Percentiles rank a stretch among this genome's conserved stretches.
phyloP scores from a whole-genome alignment of 2,888 invertebrate species.

The Miltochrista miniata region DNA sequence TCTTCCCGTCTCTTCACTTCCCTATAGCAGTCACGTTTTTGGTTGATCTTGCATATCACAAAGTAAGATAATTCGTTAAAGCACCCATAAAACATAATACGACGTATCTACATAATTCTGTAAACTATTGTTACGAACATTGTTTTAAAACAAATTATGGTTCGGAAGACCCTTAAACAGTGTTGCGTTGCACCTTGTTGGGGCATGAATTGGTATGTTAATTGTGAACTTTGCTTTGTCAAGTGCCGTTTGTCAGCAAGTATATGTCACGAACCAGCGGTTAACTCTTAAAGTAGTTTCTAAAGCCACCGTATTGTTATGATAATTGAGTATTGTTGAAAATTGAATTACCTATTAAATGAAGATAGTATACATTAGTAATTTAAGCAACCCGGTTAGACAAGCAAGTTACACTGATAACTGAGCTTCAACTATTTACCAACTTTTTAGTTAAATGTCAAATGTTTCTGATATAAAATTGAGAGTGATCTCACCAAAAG shows the following conservation, averaged over 20 bases:
- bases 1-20: too few relatives aligned
- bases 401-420: too few relatives aligned
- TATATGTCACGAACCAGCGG: conserved; percentile 34
- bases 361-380: conserved; percentile 20
- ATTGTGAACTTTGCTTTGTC: conserved; percentile 37
- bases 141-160: neutral
- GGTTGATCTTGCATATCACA: too few relatives aligned
- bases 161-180: neutral
- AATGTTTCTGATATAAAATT: too few relatives aligned
- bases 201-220: conserved; percentile 37
- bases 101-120: too few relatives aligned
- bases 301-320: conserved; percentile 41
- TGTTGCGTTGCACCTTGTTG: conserved; percentile 23
- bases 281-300: conserved; percentile 34
- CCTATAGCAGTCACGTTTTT: too few relatives aligned
- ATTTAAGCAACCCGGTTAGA: conserved; percentile 50
- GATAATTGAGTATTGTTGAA: conserved; percentile 44
- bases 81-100: too few relatives aligned
- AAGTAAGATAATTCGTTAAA: too few relatives aligned
- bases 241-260: conserved; percentile 26
- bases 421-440: too few relatives aligned
- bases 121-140: too few relatives aligned
- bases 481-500: too few relatives aligned
- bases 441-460: too few relatives aligned
- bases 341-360: conserved; percentile 24